A percentile compares a stretch with the other conserved stretches of the same genome.
These are phyloP conservation scores for Ruditapes philippinarum DNA, from an alignment of 1,140 invertebrate genomes.

Conservation along the genomic window DNA sequence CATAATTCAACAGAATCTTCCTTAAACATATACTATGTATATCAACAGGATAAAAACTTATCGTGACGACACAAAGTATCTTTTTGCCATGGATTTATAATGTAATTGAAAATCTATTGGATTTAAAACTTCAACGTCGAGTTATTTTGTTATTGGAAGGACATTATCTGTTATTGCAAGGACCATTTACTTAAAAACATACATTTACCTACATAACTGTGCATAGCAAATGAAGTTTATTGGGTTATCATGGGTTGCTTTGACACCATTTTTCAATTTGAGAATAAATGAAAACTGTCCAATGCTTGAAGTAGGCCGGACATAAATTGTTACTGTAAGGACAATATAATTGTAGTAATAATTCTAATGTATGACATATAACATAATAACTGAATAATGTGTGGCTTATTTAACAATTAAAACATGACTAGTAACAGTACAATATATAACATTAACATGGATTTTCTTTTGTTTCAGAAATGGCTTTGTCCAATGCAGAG, in stretches of 20 bases:
- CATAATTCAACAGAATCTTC: background rate
- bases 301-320: no score
- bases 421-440: background rate
- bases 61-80: no score
- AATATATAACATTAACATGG: no score
- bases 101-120: no score
- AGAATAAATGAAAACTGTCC: no score
- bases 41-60: no score
- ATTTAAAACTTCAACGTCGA: background rate
- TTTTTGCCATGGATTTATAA: no score
- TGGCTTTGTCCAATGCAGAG: background rate
- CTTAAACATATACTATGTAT: no score
- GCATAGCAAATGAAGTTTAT: background rate
- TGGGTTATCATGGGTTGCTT: no score
- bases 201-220: background rate
- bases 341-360: background rate
- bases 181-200: background rate
- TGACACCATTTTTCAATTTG: no score
- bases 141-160: conserved; percentile 3
- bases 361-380: background rate
- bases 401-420: background rate
- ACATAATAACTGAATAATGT: background rate
- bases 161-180: conserved; percentile 4
- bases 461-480: background rate
- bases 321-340: no score